Conservation (phyloP, 35 echinoderm and acorn worm species). For the Strongylocentrotus purpuratus region DNA sequence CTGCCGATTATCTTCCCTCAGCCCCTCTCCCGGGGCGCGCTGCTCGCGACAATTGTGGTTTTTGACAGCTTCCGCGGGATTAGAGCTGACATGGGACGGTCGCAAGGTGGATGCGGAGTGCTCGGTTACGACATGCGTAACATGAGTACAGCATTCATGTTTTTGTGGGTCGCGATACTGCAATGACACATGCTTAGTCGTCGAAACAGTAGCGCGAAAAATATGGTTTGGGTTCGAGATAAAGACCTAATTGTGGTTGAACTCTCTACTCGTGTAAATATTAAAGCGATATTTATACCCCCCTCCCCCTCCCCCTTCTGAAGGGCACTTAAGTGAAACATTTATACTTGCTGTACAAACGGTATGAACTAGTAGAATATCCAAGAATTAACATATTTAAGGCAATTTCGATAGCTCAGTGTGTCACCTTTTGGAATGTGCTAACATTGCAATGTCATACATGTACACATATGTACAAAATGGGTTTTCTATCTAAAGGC, state of each 20-base stretch:
- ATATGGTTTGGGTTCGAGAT: not conserved
- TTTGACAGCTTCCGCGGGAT: constrained; percentile 7
- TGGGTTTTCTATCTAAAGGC: no score
- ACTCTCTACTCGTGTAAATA: not conserved
- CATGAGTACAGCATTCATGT: constrained; percentile 9
- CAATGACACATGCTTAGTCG: not conserved
- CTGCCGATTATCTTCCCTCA: not conserved
- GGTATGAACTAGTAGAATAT: no score
- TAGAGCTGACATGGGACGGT: not conserved
- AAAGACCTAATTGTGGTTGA: constrained; percentile 3
- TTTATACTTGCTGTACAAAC: no score
- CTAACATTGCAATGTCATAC: no score
- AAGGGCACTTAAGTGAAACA: no score
- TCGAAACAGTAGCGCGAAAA: not conserved
- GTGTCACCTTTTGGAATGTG: no score
- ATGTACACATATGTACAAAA: no score
- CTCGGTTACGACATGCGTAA: not conserved
- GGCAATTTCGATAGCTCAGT: no score
- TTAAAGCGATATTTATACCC: not conserved
- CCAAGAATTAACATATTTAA: no score
- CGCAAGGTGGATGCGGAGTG: not conserved
- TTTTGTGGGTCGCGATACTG: not conserved
- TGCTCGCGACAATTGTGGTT: constrained; percentile 15
- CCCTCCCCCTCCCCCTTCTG: no score
- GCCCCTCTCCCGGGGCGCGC: not conserved